phyloP scores from a whole-genome alignment of 2,113 vertebrate genomes.

The Eulemur rufifrons region DNA sequence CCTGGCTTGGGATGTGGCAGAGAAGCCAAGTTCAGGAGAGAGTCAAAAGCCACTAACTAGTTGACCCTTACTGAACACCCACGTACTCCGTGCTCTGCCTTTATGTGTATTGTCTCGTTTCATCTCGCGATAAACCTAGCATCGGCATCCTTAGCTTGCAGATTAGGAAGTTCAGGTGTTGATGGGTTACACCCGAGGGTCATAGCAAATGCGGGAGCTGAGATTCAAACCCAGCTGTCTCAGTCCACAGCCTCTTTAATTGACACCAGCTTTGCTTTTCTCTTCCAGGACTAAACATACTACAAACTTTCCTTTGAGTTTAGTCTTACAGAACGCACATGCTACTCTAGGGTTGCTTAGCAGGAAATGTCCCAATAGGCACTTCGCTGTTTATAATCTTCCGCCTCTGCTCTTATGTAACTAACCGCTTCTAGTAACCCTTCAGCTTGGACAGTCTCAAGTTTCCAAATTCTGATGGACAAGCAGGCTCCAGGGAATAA shows the following conservation, averaged over 20 bases:
- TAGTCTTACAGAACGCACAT: neutral
- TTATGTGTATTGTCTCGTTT: neutral
- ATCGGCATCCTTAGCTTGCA: neutral
- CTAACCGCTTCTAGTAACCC: neutral
- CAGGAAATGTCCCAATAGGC: neutral
- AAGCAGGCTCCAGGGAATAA: neutral
- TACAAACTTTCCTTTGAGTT: neutral
- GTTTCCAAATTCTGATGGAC: neutral
- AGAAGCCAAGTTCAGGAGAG: neutral
- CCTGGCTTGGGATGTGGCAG: neutral
- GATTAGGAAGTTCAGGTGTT: neutral
- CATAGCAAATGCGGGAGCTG: neutral
- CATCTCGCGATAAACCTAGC: neutral
- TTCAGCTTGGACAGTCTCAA: neutral
- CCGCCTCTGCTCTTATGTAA: neutral
- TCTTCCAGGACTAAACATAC: neutral
- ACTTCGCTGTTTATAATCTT: neutral
- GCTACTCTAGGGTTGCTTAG: neutral
- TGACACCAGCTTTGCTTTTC: neutral
- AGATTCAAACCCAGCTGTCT: neutral
- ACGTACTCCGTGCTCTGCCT: rapidly evolving
- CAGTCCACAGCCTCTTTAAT: neutral
- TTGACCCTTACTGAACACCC: neutral
- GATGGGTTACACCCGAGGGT: neutral
- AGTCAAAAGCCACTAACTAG: too few species aligned